These are phyloP conservation scores for Lepeophtheirus salmonis DNA, from an alignment of 1,140 invertebrate genomes.

Conservation along the genomic window DNA sequence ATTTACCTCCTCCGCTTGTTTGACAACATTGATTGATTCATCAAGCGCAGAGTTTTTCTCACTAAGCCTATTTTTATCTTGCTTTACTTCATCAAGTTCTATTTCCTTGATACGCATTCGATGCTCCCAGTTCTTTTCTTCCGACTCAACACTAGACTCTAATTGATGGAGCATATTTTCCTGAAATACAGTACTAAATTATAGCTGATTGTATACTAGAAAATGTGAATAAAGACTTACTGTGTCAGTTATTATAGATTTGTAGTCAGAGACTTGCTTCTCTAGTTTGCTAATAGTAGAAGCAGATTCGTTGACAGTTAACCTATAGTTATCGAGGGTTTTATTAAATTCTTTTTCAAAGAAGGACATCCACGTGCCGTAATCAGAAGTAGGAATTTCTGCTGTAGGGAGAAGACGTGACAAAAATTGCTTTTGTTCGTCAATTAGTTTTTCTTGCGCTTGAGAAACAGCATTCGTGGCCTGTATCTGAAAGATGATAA, in stretches of 20 bases:
- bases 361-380: not conserved
- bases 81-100: not conserved
- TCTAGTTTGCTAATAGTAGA: not conserved
- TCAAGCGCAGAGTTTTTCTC: not conserved
- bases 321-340: not conserved
- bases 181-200: too few relatives aligned
- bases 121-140: not conserved
- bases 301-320: not conserved
- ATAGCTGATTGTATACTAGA: too few relatives aligned
- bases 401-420: not conserved
- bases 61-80: not conserved
- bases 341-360: too few relatives aligned
- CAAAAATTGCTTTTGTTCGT: not conserved
- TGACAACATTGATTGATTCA: not conserved
- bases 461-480: too few relatives aligned
- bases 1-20: not conserved
- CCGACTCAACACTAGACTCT: not conserved
- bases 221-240: too few relatives aligned
- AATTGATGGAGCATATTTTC: too few relatives aligned
- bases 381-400: not conserved
- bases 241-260: not conserved
- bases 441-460: too few relatives aligned
- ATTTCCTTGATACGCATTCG: not conserved
- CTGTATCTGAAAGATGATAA: too few relatives aligned
- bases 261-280: not conserved